phyloP scores from a whole-genome alignment of 2,113 vertebrate species.

The Coreoperca whiteheadi region DNA sequence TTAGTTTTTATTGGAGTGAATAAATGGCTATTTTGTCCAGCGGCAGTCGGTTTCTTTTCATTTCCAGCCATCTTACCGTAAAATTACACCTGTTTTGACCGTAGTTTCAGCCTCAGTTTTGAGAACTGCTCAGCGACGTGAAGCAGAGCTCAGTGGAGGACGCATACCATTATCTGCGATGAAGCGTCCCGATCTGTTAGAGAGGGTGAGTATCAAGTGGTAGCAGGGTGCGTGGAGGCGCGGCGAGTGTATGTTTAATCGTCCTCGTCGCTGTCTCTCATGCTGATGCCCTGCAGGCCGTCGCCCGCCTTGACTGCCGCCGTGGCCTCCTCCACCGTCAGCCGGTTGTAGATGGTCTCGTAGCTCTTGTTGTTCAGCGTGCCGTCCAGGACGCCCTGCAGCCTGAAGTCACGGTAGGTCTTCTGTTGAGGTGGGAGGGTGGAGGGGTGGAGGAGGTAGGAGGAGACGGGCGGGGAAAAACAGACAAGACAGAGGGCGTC shows the following conservation, averaged over 20 bases:
- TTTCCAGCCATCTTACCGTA: background rate
- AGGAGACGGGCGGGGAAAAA: conserved; percentile 6
- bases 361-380: conserved; percentile 94
- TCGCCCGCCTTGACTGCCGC: conserved; percentile 88
- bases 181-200: conserved; percentile 9
- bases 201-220: conserved; percentile 4
- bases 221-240: background rate
- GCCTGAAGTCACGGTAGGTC: conserved; percentile 94
- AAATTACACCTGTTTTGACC: background rate
- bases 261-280: conserved; percentile 97
- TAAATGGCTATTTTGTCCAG: no score
- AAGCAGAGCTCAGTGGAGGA: background rate
- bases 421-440: conserved; percentile 84
- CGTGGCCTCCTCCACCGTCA: conserved; percentile 93
- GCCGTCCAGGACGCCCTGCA: conserved; percentile 93
- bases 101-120: background rate
- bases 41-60: background rate
- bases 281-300: conserved; percentile 93
- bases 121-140: background rate
- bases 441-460: background rate
- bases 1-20: background rate
- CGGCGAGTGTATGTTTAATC: conserved; percentile 74
- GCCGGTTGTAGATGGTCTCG: conserved; percentile 91
- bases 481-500: conserved; percentile 47
- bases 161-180: background rate